Percentiles rank a stretch among this genome's conserved stretches.
These are phyloP conservation scores for Aculops lycopersici DNA, from an alignment of 1,140 invertebrate genomes.

Conservation along the genomic window DNA sequence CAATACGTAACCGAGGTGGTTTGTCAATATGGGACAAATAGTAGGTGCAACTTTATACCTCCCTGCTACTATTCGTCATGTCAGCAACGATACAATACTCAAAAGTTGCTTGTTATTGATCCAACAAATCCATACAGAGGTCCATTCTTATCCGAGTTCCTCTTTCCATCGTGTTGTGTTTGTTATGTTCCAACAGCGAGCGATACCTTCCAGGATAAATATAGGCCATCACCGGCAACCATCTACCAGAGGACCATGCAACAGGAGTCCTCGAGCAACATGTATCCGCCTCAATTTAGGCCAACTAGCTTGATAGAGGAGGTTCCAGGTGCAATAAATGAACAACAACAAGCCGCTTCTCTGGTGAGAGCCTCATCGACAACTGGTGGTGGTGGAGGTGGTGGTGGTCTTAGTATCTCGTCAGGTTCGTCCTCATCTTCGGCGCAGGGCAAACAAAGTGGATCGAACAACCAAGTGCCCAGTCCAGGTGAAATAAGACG, in stretches of 20 bases:
- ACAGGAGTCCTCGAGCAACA: not conserved
- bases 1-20: constrained; percentile 13
- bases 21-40: constrained; percentile 9
- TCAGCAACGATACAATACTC: constrained; percentile 12
- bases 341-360: no score
- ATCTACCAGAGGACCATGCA: not conserved
- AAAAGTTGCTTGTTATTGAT: constrained; percentile 12
- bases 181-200: constrained; percentile 10
- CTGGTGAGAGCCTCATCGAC: no score
- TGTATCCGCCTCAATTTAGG: not conserved
- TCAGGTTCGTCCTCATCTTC: no score
- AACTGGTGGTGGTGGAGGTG: no score
- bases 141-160: constrained; percentile 12
- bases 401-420: no score
- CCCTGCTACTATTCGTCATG: constrained; percentile 12
- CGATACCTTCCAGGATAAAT: not conserved
- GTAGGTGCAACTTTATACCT: constrained; percentile 12
- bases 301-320: no score
- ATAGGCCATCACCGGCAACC: not conserved
- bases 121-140: constrained; percentile 13
- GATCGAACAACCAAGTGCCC: no score
- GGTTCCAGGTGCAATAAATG: no score
- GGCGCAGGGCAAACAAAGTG: no score
- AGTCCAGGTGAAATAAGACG: no score
- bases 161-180: constrained; percentile 13